Conservation (phyloP, 2,113 vertebrate genomes). For the Tetraodon nigroviridis region DNA sequence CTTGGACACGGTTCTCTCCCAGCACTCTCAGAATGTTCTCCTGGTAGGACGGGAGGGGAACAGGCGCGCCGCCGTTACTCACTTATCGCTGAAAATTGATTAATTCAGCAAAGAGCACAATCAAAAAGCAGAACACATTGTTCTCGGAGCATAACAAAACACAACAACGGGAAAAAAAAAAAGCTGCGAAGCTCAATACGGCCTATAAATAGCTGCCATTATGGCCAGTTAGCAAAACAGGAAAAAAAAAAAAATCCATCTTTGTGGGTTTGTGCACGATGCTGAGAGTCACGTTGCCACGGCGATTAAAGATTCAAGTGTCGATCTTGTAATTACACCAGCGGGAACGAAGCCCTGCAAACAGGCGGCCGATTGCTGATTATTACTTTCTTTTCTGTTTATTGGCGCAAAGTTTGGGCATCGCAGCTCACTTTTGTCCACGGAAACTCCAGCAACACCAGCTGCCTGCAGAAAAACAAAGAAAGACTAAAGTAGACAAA, state of each 20-base stretch:
- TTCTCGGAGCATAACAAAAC: neutral
- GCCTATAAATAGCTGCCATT: neutral
- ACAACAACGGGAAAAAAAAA: neutral
- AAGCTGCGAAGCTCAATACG: neutral
- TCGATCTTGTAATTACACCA: constrained; percentile 5
- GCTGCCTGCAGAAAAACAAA: no score
- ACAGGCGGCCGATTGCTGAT: no score
- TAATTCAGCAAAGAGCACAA: neutral
- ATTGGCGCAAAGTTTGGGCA: no score
- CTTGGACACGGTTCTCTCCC: no score
- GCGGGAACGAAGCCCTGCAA: no score
- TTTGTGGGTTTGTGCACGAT: no score
- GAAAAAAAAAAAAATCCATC: neutral
- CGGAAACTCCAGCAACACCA: no score
- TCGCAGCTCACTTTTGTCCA: no score
- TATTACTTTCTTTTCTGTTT: no score
- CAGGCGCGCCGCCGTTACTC: neutral
- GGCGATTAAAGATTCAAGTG: constrained; percentile 14
- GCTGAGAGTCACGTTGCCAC: constrained; percentile 2
- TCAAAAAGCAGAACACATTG: neutral
- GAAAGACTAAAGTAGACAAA: no score
- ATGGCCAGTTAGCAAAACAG: neutral
- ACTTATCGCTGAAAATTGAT: neutral
- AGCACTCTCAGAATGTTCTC: neutral
- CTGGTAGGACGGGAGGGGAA: neutral